Percentiles rank a stretch among this genome's conserved stretches.
Evolutionary conservation across 2,888 invertebrate genomes (phyloP).

Genomic region (Laspeyria flexula): DNA sequence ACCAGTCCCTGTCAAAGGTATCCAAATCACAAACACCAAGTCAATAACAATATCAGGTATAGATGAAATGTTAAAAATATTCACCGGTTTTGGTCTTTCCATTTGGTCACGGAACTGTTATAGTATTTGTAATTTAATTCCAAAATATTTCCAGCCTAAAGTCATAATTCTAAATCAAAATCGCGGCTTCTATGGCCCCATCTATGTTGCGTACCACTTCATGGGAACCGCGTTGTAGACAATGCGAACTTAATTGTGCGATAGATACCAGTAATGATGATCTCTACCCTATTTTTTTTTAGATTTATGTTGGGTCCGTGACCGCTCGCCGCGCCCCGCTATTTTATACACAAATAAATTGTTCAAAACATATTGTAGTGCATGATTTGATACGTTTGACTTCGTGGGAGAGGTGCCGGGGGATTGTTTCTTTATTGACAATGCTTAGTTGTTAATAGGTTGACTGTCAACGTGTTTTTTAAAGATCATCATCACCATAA

Average conservation of each 20-base stretch:
- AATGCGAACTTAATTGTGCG: slow-evolving; percentile 82
- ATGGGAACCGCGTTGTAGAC: slow-evolving; percentile 79
- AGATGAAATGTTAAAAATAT: too few species aligned
- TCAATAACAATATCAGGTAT: too few species aligned
- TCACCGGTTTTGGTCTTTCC: too few species aligned
- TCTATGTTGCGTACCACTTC: slow-evolving; percentile 61
- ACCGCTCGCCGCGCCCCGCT: slow-evolving; percentile 73
- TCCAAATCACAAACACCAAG: too few species aligned
- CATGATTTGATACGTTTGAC: slow-evolving; percentile 71
- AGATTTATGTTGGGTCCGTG: slow-evolving; percentile 73
- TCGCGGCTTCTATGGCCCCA: slow-evolving; percentile 27
- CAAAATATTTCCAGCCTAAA: too few species aligned
- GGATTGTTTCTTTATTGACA: slow-evolving; percentile 13
- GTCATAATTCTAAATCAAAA: background rate
- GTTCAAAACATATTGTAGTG: slow-evolving; percentile 76
- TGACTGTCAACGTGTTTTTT: too few species aligned
- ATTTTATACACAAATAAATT: slow-evolving; percentile 77
- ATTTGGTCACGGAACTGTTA: too few species aligned
- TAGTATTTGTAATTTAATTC: too few species aligned
- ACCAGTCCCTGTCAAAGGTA: too few species aligned
- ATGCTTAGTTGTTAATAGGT: too few species aligned
- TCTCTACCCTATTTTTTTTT: slow-evolving; percentile 59
- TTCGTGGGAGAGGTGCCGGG: slow-evolving; percentile 66
- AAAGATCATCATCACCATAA: too few species aligned
- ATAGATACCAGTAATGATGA: slow-evolving; percentile 79